A percentile compares a stretch with the other conserved stretches of the same genome.
Conservation (phyloP, 2,797 vertebrate species). For the Lagorchestes hirsutus region DNA sequence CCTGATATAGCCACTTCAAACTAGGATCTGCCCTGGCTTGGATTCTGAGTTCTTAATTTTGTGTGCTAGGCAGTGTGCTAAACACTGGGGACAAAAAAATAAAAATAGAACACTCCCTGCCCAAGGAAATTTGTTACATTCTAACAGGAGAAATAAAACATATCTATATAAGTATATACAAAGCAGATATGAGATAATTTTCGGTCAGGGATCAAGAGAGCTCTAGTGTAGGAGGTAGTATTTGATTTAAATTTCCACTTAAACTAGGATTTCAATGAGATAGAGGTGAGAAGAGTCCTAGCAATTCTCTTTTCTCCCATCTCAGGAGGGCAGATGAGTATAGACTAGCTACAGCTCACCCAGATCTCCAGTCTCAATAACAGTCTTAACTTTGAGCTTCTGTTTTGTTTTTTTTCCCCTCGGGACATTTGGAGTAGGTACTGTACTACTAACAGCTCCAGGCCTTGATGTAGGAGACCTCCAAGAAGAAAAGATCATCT, state of each 20-base stretch:
- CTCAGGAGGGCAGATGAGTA: neutral
- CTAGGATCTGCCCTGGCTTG: neutral
- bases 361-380: neutral
- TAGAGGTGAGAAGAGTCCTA: neutral
- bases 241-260: neutral
- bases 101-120: no score
- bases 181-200: neutral
- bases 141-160: neutral
- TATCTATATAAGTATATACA: neutral
- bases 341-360: neutral
- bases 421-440: neutral
- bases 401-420: neutral
- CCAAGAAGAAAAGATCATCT: neutral
- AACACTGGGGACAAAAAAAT: neutral
- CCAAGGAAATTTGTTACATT: neutral
- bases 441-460: neutral
- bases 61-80: neutral
- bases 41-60: neutral
- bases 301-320: neutral
- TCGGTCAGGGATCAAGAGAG: neutral
- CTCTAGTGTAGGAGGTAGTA: neutral
- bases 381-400: neutral
- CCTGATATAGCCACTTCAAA: neutral
- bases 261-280: neutral
- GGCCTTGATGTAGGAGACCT: neutral